phyloP scores from a whole-genome alignment of 2,888 invertebrate species.

The Hecatera dysodea region DNA sequence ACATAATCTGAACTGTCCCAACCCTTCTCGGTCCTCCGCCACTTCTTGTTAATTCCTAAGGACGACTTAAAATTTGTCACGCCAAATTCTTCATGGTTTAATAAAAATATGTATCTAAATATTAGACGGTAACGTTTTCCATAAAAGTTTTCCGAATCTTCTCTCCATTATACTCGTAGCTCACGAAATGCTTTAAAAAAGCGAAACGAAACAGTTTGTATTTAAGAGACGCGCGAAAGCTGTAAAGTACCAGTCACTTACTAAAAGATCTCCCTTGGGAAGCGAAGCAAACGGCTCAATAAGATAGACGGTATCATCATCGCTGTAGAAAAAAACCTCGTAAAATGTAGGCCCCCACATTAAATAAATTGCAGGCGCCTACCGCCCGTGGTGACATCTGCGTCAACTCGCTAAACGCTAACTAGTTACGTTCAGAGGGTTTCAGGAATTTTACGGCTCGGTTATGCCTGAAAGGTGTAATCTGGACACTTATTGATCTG shows the following conservation, averaged over 20 bases:
- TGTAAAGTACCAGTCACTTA: constrained; percentile 84
- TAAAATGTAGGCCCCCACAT: constrained; percentile 84
- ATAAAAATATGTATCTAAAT: too few relatives aligned
- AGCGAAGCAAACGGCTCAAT: constrained; percentile 86
- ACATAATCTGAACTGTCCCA: too few relatives aligned
- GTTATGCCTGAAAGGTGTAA: neutral
- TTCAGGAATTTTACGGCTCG: neutral
- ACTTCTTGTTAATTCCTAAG: neutral
- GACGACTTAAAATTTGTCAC: too few relatives aligned
- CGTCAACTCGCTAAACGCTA: constrained; percentile 72
- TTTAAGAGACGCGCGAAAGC: constrained; percentile 74
- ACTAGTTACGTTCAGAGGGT: constrained; percentile 58
- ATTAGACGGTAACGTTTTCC: too few relatives aligned
- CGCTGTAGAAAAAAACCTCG: constrained; percentile 82
- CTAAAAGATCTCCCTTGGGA: constrained; percentile 85
- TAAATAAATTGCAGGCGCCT: constrained; percentile 88
- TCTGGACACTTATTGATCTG: too few relatives aligned
- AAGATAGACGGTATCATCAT: constrained; percentile 86
- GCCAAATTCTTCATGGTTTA: too few relatives aligned
- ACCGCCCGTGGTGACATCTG: constrained; percentile 81
- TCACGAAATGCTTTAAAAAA: constrained; percentile 27
- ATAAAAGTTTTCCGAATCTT: neutral
- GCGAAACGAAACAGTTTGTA: constrained; percentile 66
- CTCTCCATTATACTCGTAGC: neutral
- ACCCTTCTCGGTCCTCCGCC: too few relatives aligned